Evolutionary conservation across 1,140 invertebrate species (phyloP).

Genomic region (Eupristina koningsbergeri): DNA sequence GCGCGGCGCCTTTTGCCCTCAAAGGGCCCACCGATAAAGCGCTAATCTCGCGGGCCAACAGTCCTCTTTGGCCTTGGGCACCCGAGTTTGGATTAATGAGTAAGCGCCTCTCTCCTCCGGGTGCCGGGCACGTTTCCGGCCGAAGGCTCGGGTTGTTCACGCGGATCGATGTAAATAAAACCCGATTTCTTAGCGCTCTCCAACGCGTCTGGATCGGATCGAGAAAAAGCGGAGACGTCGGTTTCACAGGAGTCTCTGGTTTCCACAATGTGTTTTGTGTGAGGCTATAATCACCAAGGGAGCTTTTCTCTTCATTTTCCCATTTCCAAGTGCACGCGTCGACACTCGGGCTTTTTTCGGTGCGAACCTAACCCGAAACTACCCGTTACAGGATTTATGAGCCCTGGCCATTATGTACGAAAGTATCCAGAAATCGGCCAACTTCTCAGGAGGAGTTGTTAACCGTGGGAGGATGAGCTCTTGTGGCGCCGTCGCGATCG

Average conservation of each 20-base stretch:
- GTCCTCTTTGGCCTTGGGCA: neutral
- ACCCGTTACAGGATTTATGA: neutral
- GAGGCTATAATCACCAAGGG: neutral
- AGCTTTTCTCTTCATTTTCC: neutral
- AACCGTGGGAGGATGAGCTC: too few relatives aligned
- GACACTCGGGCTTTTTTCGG: neutral
- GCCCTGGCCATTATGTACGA: neutral
- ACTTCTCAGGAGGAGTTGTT: too few relatives aligned
- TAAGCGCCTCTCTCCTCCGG: neutral
- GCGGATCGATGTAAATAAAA: neutral
- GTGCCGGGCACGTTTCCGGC: neutral
- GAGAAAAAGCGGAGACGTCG: neutral
- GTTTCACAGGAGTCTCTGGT: neutral
- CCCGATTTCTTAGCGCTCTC: too few relatives aligned
- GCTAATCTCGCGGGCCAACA: neutral
- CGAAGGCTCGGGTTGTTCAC: neutral
- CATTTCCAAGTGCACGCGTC: neutral
- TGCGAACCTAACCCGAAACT: neutral
- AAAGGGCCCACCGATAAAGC: neutral
- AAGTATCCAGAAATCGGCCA: slow-evolving; percentile 1
- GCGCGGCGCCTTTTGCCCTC: neutral
- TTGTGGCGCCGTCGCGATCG: neutral
- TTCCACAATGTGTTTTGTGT: neutral
- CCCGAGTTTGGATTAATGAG: neutral
- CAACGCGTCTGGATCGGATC: neutral